Evolutionary conservation across 2,113 vertebrate species (phyloP).

Genomic region (Malurus elegans): DNA sequence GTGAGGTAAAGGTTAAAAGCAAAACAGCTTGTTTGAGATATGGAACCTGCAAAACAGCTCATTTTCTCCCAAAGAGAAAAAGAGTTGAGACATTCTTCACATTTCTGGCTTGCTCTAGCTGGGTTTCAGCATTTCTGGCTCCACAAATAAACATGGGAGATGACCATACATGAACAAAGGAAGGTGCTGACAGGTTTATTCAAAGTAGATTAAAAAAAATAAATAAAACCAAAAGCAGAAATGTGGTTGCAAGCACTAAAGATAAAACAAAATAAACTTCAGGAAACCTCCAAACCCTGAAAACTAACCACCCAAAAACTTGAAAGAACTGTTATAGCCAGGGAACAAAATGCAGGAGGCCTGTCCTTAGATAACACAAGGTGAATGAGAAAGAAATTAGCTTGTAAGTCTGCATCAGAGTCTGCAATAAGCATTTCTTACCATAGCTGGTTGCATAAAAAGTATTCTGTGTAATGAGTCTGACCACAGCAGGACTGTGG

Average conservation of each 20-base stretch:
- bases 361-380: background rate
- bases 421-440: background rate
- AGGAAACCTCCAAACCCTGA: background rate
- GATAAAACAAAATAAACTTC: background rate
- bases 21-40: background rate
- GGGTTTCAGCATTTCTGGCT: background rate
- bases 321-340: background rate
- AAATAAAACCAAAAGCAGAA: background rate
- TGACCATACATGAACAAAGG: background rate
- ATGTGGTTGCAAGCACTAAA: background rate
- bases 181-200: background rate
- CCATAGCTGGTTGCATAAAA: background rate
- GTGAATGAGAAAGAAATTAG: background rate
- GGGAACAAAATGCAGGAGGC: background rate
- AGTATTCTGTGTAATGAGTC: background rate
- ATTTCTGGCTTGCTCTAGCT: background rate
- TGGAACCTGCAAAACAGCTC: background rate
- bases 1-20: background rate
- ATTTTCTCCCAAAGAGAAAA: background rate
- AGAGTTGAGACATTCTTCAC: background rate
- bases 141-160: background rate
- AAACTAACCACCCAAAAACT: background rate
- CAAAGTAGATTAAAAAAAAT: background rate
- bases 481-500: fast-evolving
- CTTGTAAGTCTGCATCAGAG: background rate